Evolutionary conservation across 2,113 vertebrate species (phyloP).

Genomic region (Formicarius rufipectus): DNA sequence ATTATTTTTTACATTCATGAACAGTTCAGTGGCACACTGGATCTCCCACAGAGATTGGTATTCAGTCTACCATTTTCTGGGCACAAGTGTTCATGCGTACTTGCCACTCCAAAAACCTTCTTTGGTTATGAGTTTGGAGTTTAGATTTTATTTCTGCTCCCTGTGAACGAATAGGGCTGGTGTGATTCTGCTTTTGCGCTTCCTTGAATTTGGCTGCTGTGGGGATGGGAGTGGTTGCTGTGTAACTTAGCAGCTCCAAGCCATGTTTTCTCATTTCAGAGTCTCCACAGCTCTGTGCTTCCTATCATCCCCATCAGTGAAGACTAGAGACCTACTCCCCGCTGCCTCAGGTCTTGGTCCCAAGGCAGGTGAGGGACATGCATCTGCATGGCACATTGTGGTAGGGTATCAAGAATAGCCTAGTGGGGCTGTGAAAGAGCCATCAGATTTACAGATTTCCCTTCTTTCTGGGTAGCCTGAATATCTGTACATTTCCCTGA

Average conservation of each 20-base stretch:
- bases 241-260: background rate
- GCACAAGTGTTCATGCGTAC: background rate
- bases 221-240: background rate
- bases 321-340: background rate
- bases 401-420: background rate
- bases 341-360: background rate
- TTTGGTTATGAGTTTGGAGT: background rate
- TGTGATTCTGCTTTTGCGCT: background rate
- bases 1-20: background rate
- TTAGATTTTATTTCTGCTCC: background rate
- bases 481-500: background rate
- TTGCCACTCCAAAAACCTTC: background rate
- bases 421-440: background rate
- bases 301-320: background rate
- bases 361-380: background rate
- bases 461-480: background rate
- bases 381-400: background rate
- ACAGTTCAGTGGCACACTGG: background rate
- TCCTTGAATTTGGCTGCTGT: background rate
- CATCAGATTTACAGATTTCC: background rate
- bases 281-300: background rate
- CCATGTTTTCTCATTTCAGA: accelerated
- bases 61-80: background rate
- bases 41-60: background rate
- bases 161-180: background rate